phyloP scores from a whole-genome alignment of 2,113 vertebrate species.

The Todiramphus chloris region DNA sequence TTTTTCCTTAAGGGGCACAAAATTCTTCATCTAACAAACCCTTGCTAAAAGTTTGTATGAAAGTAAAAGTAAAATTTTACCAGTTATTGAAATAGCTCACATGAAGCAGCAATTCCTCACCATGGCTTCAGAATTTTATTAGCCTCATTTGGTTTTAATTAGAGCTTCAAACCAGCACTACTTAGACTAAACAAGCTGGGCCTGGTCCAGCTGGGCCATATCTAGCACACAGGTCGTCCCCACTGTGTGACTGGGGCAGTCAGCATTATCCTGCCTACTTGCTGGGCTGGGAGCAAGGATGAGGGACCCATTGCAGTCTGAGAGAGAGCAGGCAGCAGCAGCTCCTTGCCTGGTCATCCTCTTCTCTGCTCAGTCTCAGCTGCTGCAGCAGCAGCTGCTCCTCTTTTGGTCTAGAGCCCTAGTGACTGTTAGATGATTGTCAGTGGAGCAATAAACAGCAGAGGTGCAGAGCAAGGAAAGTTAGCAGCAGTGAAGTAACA shows the following conservation, averaged over 20 bases:
- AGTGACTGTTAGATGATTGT: neutral
- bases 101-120: neutral
- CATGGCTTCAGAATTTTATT: neutral
- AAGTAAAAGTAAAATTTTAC: neutral
- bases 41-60: neutral
- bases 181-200: neutral
- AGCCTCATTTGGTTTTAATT: constrained; percentile 11
- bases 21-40: neutral
- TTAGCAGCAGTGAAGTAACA: neutral
- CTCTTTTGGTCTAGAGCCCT: neutral
- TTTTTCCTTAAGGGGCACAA: neutral
- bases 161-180: neutral
- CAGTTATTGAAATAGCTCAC: neutral
- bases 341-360: neutral
- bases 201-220: neutral
- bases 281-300: neutral
- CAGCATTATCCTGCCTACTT: neutral
- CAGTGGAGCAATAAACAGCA: neutral
- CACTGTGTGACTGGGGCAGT: accelerated
- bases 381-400: neutral
- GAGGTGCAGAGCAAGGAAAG: neutral
- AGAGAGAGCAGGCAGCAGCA: neutral
- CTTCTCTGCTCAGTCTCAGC: neutral
- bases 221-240: neutral
- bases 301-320: neutral